phyloP scores from a whole-genome alignment of 2,888 invertebrate species.

The Schrankia costaestrigalis region DNA sequence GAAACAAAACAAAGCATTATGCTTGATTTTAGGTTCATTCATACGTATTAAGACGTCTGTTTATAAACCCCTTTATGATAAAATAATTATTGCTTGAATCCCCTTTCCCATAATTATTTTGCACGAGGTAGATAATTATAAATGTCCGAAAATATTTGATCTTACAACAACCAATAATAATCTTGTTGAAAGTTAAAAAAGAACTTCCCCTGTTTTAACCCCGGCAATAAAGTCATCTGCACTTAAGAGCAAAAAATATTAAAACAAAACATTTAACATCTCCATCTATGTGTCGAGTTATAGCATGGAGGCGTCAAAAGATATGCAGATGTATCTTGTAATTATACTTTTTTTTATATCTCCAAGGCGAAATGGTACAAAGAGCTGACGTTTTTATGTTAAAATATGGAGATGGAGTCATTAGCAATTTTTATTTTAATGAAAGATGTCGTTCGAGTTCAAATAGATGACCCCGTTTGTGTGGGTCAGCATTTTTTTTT shows the following conservation, averaged over 20 bases:
- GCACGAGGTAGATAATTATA: no score
- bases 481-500: conserved; percentile 64
- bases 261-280: conserved; percentile 53
- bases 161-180: no score
- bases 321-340: conserved; percentile 68
- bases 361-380: conserved; percentile 51
- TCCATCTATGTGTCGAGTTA: conserved; percentile 61
- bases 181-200: conserved; percentile 12
- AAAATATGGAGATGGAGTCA: conserved; percentile 77
- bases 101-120: no score
- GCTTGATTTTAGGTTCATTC: no score
- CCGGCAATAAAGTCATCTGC: conserved; percentile 46
- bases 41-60: no score
- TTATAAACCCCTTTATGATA: no score
- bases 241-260: conserved; percentile 41
- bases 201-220: conserved; percentile 20
- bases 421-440: conserved; percentile 75
- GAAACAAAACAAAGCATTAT: no score
- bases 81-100: no score
- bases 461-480: conserved; percentile 39
- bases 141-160: no score
- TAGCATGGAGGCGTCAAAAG: conserved; percentile 58
- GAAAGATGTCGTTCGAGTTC: conserved; percentile 56
- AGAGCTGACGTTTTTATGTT: conserved; percentile 71
- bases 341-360: conserved; percentile 54